Evolutionary conservation across 2,113 vertebrate species (phyloP), one percentile per base, ranked within the genome.

Genomic region (Poeciliopsis turrubarensis): DNA sequence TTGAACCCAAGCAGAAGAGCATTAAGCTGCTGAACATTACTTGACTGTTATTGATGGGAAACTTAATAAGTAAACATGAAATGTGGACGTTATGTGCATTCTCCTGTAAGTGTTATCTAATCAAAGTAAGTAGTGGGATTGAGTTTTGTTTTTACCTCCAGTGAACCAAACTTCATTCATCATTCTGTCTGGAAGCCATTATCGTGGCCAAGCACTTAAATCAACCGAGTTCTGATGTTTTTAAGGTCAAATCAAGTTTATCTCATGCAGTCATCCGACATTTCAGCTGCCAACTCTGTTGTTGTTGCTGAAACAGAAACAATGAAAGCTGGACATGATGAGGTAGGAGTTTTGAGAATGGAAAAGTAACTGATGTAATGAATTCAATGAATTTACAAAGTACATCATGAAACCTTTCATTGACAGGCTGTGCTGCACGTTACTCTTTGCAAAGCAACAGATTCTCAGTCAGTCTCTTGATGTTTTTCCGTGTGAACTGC

Each of bases 211-310:
- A 17, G 62, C 73, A 34, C 57, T 75, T 27, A 7, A 14, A 73
- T 14, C 66, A 5, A 73, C 29, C 17, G 64, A 41, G 44, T 81
- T 41, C 60, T 47, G 26, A 69, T 68, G 60, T 29, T 77, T 26
- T 32, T 5, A 75, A 77, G 70, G 70, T 77, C 41, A 37, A n/a
- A 66, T 39, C 22, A 79, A 77, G 72, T 85, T 83, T 44, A 90
- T 64, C 61, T 69, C 85, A 19, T 61, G 32, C 65, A 62, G 75
- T 66, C 3, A 60, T 41, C 22, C n/a, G 54, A 34, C 15, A 29
- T 75, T 77, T 67, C 19, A 54, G 5, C n/a, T 80, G 79, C 54
- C 37, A 29, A 60, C 29, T 29, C 31, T 22, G 39, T 68, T 34
- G 30, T 68, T 65, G 34, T 68, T 13, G 22, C 62, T 68, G 29